phyloP scores from a whole-genome alignment of 1,140 invertebrate genomes.

The Trachymyrmex cornetzi region DNA sequence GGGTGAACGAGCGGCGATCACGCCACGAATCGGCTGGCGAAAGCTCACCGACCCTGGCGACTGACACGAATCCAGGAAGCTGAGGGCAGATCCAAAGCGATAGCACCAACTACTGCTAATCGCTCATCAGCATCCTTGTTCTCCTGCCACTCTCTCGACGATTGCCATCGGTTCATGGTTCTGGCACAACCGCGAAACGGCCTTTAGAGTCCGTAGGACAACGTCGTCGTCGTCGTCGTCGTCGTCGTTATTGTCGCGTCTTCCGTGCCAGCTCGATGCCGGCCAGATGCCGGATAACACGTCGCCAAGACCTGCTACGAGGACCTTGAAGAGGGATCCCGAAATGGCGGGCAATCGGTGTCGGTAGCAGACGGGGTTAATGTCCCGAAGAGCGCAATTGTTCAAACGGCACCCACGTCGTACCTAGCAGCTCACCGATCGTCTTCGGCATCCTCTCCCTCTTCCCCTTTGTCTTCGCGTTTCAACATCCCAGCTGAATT shows the following conservation, averaged over 20 bases:
- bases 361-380: constrained; percentile 86
- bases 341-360: constrained; percentile 83
- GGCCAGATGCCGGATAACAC: constrained; percentile 76
- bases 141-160: constrained; percentile 48
- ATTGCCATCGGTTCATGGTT: neutral
- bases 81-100: constrained; percentile 80
- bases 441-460: constrained; percentile 25
- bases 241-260: constrained; percentile 25
- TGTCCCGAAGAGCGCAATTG: constrained; percentile 37
- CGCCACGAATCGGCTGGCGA: constrained; percentile 84
- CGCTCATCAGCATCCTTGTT: constrained; percentile 57
- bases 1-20: constrained; percentile 81
- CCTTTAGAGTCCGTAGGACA: constrained; percentile 7
- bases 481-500: constrained; percentile 25
- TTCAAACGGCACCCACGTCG: constrained; percentile 45
- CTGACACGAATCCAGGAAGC: constrained; percentile 83
- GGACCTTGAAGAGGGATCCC: constrained; percentile 75
- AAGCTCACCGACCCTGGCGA: constrained; percentile 86
- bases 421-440: constrained; percentile 47
- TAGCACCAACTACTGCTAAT: constrained; percentile 81
- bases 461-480: constrained; percentile 14
- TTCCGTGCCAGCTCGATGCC: constrained; percentile 66
- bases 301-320: constrained; percentile 53
- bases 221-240: neutral
- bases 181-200: constrained; percentile 14